phyloP scores from a whole-genome alignment of 2,113 vertebrate species.

The Thunnus maccoyii region DNA sequence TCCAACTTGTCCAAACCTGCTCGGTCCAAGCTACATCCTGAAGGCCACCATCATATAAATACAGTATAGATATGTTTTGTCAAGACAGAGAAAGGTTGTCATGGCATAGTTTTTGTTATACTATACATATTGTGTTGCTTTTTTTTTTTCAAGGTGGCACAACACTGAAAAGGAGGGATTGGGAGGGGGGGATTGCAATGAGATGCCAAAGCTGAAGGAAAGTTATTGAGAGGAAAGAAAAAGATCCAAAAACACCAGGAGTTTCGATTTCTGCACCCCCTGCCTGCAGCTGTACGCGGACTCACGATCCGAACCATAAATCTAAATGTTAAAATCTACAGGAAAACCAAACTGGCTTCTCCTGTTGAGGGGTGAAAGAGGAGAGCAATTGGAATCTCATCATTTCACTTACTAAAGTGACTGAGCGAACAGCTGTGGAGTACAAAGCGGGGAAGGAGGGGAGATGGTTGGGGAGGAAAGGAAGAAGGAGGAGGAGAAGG shows the following conservation, averaged over 20 bases:
- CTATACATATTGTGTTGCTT: not conserved
- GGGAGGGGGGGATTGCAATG: not conserved
- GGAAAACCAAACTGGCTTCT: conserved; percentile 61
- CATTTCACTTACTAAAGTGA: conserved; percentile 77
- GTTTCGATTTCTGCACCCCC: conserved; percentile 18
- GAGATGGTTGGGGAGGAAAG: not conserved
- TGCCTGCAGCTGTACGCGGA: conserved; percentile 33
- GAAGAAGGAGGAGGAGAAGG: not conserved
- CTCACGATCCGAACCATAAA: conserved; percentile 61
- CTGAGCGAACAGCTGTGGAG: conserved; percentile 80
- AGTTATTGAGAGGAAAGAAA: not conserved
- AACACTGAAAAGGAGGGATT: not conserved
- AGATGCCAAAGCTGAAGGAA: not conserved
- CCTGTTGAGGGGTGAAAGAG: conserved; percentile 58
- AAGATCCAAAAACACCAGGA: too few relatives aligned
- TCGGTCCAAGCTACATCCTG: conserved; percentile 41
- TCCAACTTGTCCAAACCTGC: conserved; percentile 61
- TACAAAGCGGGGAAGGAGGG: conserved; percentile 21
- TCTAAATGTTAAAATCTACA: conserved; percentile 66
- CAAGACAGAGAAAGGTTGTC: conserved; percentile 37
- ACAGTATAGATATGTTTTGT: conserved; percentile 21
- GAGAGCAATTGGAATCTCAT: conserved; percentile 69
- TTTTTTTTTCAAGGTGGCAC: not conserved
- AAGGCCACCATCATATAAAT: conserved; percentile 26
- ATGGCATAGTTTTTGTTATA: not conserved